Conservation (phyloP, 2,113 vertebrate species). For the Trochalopteron elliotii region DNA sequence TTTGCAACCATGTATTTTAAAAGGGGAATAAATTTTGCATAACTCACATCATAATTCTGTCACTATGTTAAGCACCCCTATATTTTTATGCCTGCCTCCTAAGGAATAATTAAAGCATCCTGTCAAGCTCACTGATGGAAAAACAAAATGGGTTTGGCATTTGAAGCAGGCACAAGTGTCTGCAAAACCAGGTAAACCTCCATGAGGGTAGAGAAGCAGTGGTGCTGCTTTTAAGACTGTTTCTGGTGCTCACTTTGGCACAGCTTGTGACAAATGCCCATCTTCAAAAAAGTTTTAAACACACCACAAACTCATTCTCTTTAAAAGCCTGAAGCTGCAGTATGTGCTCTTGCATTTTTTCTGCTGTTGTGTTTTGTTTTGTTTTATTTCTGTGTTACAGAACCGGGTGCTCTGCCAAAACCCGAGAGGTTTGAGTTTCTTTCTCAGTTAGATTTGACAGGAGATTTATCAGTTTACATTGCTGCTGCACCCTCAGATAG, state of each 20-base stretch:
- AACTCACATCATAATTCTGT: not conserved
- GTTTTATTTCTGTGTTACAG: not conserved
- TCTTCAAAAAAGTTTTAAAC: not conserved
- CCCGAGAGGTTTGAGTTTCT: not conserved
- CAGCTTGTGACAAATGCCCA: not conserved
- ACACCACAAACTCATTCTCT: not conserved
- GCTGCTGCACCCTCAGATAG: not conserved
- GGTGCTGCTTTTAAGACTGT: not conserved
- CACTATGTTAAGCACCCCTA: not conserved
- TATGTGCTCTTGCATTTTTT: not conserved
- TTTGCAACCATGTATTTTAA: not conserved
- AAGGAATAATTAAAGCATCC: not conserved
- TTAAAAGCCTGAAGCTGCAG: not conserved
- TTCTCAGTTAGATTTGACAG: not conserved
- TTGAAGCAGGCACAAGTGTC: not conserved
- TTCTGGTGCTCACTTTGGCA: not conserved
- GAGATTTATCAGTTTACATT: not conserved
- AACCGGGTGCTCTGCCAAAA: not conserved
- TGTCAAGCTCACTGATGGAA: not conserved
- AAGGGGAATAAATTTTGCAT: not conserved
- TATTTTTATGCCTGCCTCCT: not conserved
- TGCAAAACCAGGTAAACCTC: not conserved
- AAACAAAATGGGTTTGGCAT: conserved; percentile 12
- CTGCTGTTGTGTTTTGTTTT: not conserved
- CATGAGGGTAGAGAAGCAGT: not conserved